Evolutionary conservation across 2,888 invertebrate genomes (phyloP), one percentile per base, ranked within the genome.

Genomic region (Stenurella melanura): DNA sequence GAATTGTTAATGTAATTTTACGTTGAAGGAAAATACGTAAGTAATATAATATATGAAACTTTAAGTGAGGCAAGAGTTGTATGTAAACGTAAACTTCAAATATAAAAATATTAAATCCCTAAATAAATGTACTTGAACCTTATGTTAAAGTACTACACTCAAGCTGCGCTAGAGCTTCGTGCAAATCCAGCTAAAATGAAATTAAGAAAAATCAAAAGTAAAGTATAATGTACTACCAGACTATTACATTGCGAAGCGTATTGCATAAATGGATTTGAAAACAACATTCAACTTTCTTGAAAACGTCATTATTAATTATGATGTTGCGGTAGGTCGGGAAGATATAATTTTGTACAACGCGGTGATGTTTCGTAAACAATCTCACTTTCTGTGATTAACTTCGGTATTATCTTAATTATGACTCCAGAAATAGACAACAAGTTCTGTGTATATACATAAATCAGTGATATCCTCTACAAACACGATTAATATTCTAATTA

Each of bases 261-360:
- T 50, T 50, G n/a, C n/a, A n/a, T 50, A 50, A 50, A n/a, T n/a
- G 0, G 50, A n/a, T 50, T n/a, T 50, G 50, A 50, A 50, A 50
- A n/a, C 50, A 50, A n/a, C 50, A n/a, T 50, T 50, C 7, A 50
- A 50, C 50, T 50, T 50, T 50, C 50, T 50, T 50, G n/a, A 50
- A 50, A n/a, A 50, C 50, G 30, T 34, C 30, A 50, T n/a, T n/a
- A 50, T 50, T 50, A 50, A n/a, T 50, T n/a, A 50, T 50, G 6
- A 58, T 58, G 21, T 58, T 58, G 58, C 10, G 58, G 21, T 58
- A 58, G 58, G 58, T 21, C 58, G 21, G 21, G 10, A 58, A 10
- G 58, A 58, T 57, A 57, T 57, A 57, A 58, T 58, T 50, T n/a
- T 4, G 21, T 58, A 19, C 21, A 19, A 58, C 58, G 21, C 21